These are phyloP conservation scores for Mythimna impura DNA, from an alignment of 2,888 invertebrate species.

Conservation along the genomic window DNA sequence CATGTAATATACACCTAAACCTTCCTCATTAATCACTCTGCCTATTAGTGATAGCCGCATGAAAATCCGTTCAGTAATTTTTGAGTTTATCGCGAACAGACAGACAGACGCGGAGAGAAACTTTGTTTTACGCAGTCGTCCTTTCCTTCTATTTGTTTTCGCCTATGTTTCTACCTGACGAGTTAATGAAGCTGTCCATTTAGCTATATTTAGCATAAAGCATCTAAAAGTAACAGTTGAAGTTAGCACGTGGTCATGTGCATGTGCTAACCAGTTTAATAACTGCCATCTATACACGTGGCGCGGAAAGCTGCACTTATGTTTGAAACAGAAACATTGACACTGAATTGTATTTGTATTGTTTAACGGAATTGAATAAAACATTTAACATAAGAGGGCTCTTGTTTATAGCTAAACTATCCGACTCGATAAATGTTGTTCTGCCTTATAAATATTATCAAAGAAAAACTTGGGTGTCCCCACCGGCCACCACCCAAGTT, in stretches of 20 bases:
- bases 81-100: too few relatives aligned
- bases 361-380: neutral
- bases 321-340: neutral
- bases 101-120: too few relatives aligned
- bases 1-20: too few relatives aligned
- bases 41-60: too few relatives aligned
- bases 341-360: neutral
- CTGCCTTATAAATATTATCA: too few relatives aligned
- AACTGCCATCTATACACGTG: slow-evolving; percentile 20
- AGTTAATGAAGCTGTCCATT: slow-evolving; percentile 24
- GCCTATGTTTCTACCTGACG: neutral
- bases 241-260: slow-evolving; percentile 40
- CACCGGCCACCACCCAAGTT: too few relatives aligned
- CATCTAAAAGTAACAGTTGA: slow-evolving; percentile 43
- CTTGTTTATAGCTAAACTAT: too few relatives aligned
- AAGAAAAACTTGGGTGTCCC: too few relatives aligned
- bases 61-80: too few relatives aligned
- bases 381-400: neutral
- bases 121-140: neutral
- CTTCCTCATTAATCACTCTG: too few relatives aligned
- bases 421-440: too few relatives aligned
- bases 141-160: neutral
- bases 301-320: neutral
- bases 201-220: slow-evolving; percentile 23
- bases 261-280: slow-evolving; percentile 25